Base-by-base conservation (phyloP, 2,113 vertebrate genomes). In the Macrotus californicus region DNA sequence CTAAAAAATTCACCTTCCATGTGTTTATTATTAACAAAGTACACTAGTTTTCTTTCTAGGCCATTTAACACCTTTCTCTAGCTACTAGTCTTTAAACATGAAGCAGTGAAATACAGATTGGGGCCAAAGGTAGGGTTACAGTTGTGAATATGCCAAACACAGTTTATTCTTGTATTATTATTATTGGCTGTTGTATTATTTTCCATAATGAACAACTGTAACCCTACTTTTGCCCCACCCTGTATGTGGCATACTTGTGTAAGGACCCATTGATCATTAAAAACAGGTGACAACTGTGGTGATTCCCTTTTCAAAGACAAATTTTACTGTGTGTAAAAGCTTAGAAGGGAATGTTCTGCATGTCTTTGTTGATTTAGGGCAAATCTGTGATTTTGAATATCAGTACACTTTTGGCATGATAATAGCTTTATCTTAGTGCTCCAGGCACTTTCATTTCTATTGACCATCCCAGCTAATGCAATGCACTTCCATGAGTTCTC, bases 221-320 rank as follows among this genome's bases (percentile, higher is more conserved):
- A 77, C n/a, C 19, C 31, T n/a, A 50, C 46, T n/a, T 77, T 50
- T 34, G 64, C 46, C 48, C 48, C 75, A n/a, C 75, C 48, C 46
- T 77, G 6, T n/a, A 9, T 29, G 46, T 46, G 29, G 36, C 59
- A 0, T 59, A 61, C 82, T 52, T 87, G 41, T 46, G 77, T 94
- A 70, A 87, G 34, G 91, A 29, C 18, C 6, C 36, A 21, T 61
- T 24, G 41, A 34, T 87, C 39, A 72, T 31, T 91, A 59, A 52
- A 77, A 64, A 72, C 22, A 43, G n/a, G 46, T 43, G 9, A 41
- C 50, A 92, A 86, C 36, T 56, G 21, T 11, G 11, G 16, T 34
- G 41, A 87, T 90, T 77, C n/a, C 14, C 21, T 39, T 87, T 95
- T 52, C 46, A 85, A 72, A 92, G 85, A 95, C 31, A 92, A 76